Conservation (phyloP, 2,113 vertebrate genomes). For the Tenebrosternarchus preto region DNA sequence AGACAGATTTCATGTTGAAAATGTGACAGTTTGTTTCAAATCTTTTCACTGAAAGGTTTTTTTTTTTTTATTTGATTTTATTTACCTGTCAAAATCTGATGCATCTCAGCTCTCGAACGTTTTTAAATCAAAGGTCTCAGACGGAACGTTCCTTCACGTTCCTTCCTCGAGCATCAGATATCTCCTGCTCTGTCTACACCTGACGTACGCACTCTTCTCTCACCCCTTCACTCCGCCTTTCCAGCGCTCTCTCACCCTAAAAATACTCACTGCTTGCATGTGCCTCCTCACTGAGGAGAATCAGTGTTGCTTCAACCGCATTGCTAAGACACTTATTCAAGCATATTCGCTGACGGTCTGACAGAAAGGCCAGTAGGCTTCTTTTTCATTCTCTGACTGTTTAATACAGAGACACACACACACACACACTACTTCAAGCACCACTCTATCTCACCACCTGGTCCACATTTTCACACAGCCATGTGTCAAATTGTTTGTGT, state of each 20-base stretch:
- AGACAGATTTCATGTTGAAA: constrained; percentile 7
- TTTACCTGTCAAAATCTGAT: constrained; percentile 49
- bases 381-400: constrained; percentile 33
- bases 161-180: background rate
- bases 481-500: constrained; percentile 2
- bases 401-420: background rate
- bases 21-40: constrained; percentile 17
- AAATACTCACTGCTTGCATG: constrained; percentile 13
- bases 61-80: background rate
- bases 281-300: background rate
- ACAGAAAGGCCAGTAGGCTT: constrained; percentile 16
- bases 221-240: background rate
- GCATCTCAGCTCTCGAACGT: constrained; percentile 51
- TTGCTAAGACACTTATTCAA: constrained; percentile 22
- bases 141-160: constrained; percentile 46
- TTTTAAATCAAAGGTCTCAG: constrained; percentile 52
- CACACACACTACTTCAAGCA: background rate
- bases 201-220: background rate
- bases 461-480: background rate
- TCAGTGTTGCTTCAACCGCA: background rate
- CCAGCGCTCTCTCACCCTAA: constrained; percentile 5
- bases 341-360: constrained; percentile 13
- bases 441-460: background rate
- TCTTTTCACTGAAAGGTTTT: background rate
- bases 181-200: background rate